Conservation (phyloP, 2,797 vertebrate species). For the Pelochelys cantorii region DNA sequence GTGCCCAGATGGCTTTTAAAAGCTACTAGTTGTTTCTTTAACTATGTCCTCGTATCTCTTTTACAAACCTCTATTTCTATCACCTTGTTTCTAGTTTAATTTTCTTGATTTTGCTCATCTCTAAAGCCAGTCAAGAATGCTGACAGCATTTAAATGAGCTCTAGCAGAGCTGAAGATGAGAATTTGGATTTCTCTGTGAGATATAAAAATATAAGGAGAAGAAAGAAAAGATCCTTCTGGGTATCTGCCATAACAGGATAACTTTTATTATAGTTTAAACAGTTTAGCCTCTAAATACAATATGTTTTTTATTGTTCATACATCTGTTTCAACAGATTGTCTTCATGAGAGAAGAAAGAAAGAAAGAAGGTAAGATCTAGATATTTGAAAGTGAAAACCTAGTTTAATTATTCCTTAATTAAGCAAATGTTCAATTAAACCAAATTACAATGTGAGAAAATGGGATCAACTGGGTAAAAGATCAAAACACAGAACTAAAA, state of each 20-base stretch:
- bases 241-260: slow-evolving; percentile 55
- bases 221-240: slow-evolving; percentile 67
- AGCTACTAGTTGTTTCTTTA: neutral
- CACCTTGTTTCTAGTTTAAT: slow-evolving; percentile 63
- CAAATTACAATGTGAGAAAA: slow-evolving; percentile 62
- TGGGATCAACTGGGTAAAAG: slow-evolving; percentile 62
- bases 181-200: slow-evolving; percentile 64
- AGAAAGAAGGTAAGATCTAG: slow-evolving; percentile 58
- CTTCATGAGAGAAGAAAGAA: slow-evolving; percentile 55
- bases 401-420: slow-evolving; percentile 79
- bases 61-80: slow-evolving; percentile 30
- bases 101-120: slow-evolving; percentile 57
- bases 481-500: slow-evolving; percentile 39
- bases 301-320: slow-evolving; percentile 67
- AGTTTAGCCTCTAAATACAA: slow-evolving; percentile 70
- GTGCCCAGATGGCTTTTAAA: neutral
- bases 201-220: slow-evolving; percentile 67
- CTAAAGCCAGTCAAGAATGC: slow-evolving; percentile 39
- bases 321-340: slow-evolving; percentile 77
- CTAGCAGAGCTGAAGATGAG: slow-evolving; percentile 49
- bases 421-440: slow-evolving; percentile 71
- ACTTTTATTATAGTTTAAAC: slow-evolving; percentile 72
- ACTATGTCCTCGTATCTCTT: neutral
- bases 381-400: slow-evolving; percentile 68
- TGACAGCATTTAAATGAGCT: slow-evolving; percentile 66